A percentile compares a stretch with the other conserved stretches of the same genome.
Evolutionary conservation across 2,888 invertebrate genomes (phyloP).

Genomic region (Andrena camellia): DNA sequence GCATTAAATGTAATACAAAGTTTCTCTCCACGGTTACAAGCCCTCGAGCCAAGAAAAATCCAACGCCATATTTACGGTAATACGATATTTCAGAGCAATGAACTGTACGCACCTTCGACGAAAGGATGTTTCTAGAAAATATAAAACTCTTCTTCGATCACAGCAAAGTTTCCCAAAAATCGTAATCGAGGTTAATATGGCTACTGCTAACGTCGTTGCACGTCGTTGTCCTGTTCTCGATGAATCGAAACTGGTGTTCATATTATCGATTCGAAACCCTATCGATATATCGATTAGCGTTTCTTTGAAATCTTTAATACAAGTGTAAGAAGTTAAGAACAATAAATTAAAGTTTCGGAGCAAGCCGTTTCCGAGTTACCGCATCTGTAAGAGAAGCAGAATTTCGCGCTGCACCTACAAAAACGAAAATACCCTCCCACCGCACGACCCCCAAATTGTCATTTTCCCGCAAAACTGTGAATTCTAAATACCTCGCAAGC

Average conservation of each 20-base stretch:
- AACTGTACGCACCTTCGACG: conserved; percentile 51
- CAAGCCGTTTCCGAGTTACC: too few relatives aligned
- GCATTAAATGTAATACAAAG: background rate
- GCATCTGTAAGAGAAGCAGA: too few relatives aligned
- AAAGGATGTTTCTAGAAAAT: conserved; percentile 49
- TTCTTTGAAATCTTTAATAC: background rate
- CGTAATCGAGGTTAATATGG: conserved; percentile 60
- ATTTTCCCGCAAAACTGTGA: too few relatives aligned
- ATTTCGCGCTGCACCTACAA: too few relatives aligned
- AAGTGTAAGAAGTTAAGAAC: too few relatives aligned
- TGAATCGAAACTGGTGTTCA: conserved; percentile 30
- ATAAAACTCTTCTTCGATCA: conserved; percentile 45
- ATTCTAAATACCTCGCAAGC: too few relatives aligned
- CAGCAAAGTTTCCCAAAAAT: conserved; percentile 47
- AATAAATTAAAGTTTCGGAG: too few relatives aligned
- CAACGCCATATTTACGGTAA: background rate
- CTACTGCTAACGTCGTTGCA: conserved; percentile 30
- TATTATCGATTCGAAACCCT: background rate
- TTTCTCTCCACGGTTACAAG: background rate
- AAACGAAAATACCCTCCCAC: too few relatives aligned
- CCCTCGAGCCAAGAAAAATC: background rate
- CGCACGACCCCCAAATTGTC: too few relatives aligned
- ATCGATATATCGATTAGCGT: background rate
- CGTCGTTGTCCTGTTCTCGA: conserved; percentile 27
- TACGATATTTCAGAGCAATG: background rate